Base-by-base conservation (phyloP, 2,113 vertebrate species). In the Salvelinus fontinalis region DNA sequence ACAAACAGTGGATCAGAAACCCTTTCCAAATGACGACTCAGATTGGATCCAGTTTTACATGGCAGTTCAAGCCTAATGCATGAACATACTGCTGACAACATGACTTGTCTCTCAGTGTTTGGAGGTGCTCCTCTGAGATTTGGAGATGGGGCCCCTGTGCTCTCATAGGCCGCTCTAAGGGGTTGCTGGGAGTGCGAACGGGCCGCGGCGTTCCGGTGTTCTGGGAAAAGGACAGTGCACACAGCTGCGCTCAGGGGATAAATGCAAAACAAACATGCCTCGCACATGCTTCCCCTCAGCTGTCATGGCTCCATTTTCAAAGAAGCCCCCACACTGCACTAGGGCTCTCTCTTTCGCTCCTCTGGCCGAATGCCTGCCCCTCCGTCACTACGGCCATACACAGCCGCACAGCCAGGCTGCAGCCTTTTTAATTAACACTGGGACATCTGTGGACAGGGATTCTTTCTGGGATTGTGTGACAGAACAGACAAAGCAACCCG, bases 241-340 rank as follows among this genome's bases (percentile, higher is more conserved):
- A 91, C 93, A 94, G 91, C 92, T 94, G 92, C 85, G 79, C 87
- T 86, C 82, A 73, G 84, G 85, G 88, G 88, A 86, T 92, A 93
- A 92, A 94, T 92, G 92, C 89, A 93, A 94, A 94, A 94, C 92
- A 94, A 94, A 94, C 93, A 94, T 88, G 89, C 90, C 90, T 92
- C 80, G 89, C 89, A 91, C 90, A 93, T 91, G 91, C 90, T 93
- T 91, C 89, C 88, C 85, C 86, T 93, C 92, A 94, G 93, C 93
- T 94, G 93, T 93, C 92, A 90, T 89, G 90, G 90, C 88, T 94
- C 90, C 85, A 87, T 91, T 93, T 94, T 93, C 92, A 92, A 91
- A 92, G 86, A 83, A 76, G 8, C 73, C 26, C 76, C 65, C 85
- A 81, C 65, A 70, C 71, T 67, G 80, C 89, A 81, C 85, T 75